Evolutionary conservation across 2,113 vertebrate genomes (phyloP), one percentile per base, ranked within the genome.

Genomic region (Neotragus moschatus): DNA sequence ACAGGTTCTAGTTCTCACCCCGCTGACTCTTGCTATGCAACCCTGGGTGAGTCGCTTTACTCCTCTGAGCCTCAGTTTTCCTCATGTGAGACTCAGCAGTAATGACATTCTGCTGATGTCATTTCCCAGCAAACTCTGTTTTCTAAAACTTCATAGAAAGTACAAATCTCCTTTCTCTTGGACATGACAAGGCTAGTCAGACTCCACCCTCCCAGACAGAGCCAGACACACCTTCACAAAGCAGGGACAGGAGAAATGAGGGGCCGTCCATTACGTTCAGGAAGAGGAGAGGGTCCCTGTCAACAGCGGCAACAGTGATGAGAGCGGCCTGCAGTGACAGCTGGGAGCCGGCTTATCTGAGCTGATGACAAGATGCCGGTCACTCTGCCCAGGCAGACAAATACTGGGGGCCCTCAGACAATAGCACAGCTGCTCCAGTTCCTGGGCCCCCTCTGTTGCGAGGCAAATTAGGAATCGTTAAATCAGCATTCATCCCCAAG

Each of bases 401-500:
- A 45, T n/a, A 26, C 92, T 10, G 23, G 43, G 5, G 55, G 61
- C 19, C 6, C 25, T 45, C 30, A 75, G 36, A 93, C 84, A 96
- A 96, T 28, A 21, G 82, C 66, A 45, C 94, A 95, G 97, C 95
- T 94, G 91, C 94, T 70, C 84, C 23, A 5, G 16, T 17, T 49
- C 79, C 36, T 28, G 39, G 79, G 88, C 77, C 79, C 51, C 75
- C 66, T 73, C 66, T 23, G 60, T 43, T 79, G 84, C 0, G n/a
- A 36, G 88, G 92, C 66, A 30, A 90, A 61, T 66, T 21, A 2
- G 92, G 94, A 97, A 92, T 86, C 97, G 66, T 25, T 49, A 2
- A 33, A 97, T 94, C 95, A 96, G 77, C 92, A 84, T 73, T 96
- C 90, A 90, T 13, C 77, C 97, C 85, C 77, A 70, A 95, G 91